Percentiles rank a stretch among this genome's conserved stretches.
These are phyloP conservation scores for Dasypus novemcinctus DNA, from an alignment of 2,113 vertebrate species.

Conservation along the genomic window DNA sequence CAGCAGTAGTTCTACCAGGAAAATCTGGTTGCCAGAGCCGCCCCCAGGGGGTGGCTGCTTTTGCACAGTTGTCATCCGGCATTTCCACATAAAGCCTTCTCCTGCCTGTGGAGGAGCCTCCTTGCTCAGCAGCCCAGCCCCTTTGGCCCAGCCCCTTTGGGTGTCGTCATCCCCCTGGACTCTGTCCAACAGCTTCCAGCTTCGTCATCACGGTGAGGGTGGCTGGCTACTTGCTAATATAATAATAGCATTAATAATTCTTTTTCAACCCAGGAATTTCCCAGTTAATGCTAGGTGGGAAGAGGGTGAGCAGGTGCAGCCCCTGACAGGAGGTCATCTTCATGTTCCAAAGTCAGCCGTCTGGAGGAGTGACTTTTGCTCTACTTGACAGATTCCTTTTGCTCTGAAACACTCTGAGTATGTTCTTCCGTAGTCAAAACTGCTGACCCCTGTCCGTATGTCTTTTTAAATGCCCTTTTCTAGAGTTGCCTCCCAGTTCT, in stretches of 20 bases:
- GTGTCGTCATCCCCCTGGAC: slow-evolving; percentile 52
- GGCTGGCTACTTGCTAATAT: not conserved
- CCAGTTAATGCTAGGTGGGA: not conserved
- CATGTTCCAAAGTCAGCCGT: not conserved
- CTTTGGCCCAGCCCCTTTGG: fast-evolving
- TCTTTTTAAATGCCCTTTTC: not conserved
- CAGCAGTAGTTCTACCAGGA: not conserved
- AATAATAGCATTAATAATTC: not conserved
- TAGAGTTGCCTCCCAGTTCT: no score
- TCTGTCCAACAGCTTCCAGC: not conserved
- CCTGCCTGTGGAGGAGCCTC: not conserved
- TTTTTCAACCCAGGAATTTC: slow-evolving; percentile 34
- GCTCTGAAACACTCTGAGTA: not conserved
- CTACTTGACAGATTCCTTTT: not conserved
- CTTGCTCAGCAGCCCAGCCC: not conserved
- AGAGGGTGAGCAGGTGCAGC: not conserved
- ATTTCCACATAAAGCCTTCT: not conserved
- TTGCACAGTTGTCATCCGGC: not conserved
- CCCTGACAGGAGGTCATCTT: not conserved
- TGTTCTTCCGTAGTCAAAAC: not conserved
- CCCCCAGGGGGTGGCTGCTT: not conserved
- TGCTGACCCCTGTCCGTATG: not conserved
- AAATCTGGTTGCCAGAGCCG: not conserved
- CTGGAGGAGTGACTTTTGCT: not conserved
- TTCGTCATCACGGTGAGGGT: not conserved